Evolutionary conservation across 2,888 invertebrate species (phyloP), one percentile per base, ranked within the genome.

Genomic region (Temnothorax rugatulus): DNA sequence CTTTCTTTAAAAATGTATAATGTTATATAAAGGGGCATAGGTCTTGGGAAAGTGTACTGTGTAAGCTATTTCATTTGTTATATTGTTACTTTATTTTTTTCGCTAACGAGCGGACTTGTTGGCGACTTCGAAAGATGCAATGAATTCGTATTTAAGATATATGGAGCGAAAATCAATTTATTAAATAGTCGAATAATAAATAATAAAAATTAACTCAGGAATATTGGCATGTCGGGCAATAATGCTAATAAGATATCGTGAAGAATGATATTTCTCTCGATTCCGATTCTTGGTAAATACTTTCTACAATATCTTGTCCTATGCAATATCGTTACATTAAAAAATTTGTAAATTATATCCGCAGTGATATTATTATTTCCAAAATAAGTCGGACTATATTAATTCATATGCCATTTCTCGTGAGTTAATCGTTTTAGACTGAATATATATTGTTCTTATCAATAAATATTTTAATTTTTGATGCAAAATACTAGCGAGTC

Each of bases 351-450:
- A 69, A 50, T 8, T 29, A 9, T 18, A 11, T 44, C 5, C 5
- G 21, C 9, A 69, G 34, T 44, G 15, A 54, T 52, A 25, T 41
- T 29, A 9, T 50, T 66, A 9, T 50, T 66, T 38, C 7, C 21
- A n/a, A 44, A 15, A 75, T 34, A n/a, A 64, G 8, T 38, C 47
- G 9, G 11, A 64, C 4, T 64, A 18, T 21, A 54, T 1, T 29
- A 29, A 29, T 29, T 4, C 4, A 11, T 47, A 47, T 18, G 50
- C 18, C 38, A 66, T 7, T 76, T 64, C 7, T 76, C 66, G 7
- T 21, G 38, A 57, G 18, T 73, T 66, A 85, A 83, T 82, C 59
- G 71, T 87, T 85, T 87, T 91, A 88, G 90, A 92, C 89, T 92
- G 90, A 91, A 86, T 84, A 74, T 86, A 88, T 59, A 84, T 54